Base-by-base conservation (phyloP, 2,888 invertebrate genomes). In the Hipparchia sbordonii region DNA sequence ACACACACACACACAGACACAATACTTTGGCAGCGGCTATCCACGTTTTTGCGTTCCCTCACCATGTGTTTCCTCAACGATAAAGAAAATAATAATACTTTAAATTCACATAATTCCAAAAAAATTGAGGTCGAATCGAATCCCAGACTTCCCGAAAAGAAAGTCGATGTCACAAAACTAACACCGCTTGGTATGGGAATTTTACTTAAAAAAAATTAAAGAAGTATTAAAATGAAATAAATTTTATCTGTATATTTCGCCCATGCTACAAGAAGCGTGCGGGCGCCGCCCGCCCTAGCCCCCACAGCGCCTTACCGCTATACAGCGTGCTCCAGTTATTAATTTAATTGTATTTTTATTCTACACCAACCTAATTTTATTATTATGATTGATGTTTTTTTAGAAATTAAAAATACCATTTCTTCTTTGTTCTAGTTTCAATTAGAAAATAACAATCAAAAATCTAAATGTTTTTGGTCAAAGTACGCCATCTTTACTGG, bases 271-370 rank as follows among this genome's bases (percentile, higher is more conserved):
- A 67, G 79, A 78, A 82, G 87, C 87, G 87, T 85, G 89, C 86
- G 81, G 81, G 82, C 81, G 85, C 86, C 91, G 88, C 88, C 92
- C 91, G 90, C 88, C 91, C 90, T 87, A 86, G 87, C 88, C 90
- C 86, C 85, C 85, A 82, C 87, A 89, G 91, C 92, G 92, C 92
- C 93, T 93, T 92, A 85, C 87, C 75, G 80, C 81, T 88, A 82
- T 84, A 93, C 91, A 89, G 92, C 76, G 75, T 89, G 93, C 77
- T 88, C 79, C 72, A 75, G 75, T 79, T 82, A 75, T 73, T 72
- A 75, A 73, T 80, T 81, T 80, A 79, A 82, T 84, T 84, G 81
- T 84, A 75, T 77, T 75, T 71, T 67, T 71, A 61, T 63, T 71
- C 52, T n/a, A 65, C 65, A 33, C 13, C 57, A 67, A 46, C 67